Conservation (phyloP, 1,140 invertebrate genomes). For the Leptinotarsa lineolata region DNA sequence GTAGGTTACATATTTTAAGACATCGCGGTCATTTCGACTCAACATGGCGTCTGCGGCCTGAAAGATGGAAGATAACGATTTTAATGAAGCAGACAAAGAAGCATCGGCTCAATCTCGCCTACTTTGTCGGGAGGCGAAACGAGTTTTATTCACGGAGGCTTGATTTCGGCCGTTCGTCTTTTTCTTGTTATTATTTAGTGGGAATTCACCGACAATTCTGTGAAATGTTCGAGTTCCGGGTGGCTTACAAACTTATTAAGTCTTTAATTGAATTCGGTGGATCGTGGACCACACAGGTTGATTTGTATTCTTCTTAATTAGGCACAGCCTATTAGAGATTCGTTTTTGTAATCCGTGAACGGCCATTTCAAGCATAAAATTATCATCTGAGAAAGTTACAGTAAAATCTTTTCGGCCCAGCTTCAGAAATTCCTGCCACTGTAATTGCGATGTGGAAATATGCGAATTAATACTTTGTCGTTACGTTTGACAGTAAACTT, state of each 20-base stretch:
- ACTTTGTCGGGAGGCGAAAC: conserved; percentile 42
- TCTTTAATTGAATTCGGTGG: conserved; percentile 12
- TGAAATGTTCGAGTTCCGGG: background rate
- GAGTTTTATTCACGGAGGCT: conserved; percentile 38
- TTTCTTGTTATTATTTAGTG: conserved; percentile 12
- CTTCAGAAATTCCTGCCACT: too few species aligned
- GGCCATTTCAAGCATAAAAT: too few species aligned
- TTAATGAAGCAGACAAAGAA: conserved; percentile 22
- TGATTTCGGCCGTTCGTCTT: conserved; percentile 14
- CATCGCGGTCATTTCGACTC: conserved; percentile 24
- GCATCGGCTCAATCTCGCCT: conserved; percentile 31
- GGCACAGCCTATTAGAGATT: too few species aligned
- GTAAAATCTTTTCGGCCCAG: too few species aligned
- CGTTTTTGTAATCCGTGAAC: too few species aligned
- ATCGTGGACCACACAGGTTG: background rate
- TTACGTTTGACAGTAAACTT: too few species aligned
- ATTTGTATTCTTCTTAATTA: background rate
- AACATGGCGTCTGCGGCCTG: conserved; percentile 36
- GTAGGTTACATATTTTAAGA: conserved; percentile 43
- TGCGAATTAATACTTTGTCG: too few species aligned
- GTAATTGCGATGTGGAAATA: too few species aligned
- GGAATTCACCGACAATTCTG: conserved; percentile 4
- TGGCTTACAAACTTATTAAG: background rate
- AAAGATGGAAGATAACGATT: conserved; percentile 29
- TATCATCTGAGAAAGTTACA: too few species aligned